Evolutionary conservation across 2,113 vertebrate species (phyloP).

Genomic region (Actenoides lindsayi): DNA sequence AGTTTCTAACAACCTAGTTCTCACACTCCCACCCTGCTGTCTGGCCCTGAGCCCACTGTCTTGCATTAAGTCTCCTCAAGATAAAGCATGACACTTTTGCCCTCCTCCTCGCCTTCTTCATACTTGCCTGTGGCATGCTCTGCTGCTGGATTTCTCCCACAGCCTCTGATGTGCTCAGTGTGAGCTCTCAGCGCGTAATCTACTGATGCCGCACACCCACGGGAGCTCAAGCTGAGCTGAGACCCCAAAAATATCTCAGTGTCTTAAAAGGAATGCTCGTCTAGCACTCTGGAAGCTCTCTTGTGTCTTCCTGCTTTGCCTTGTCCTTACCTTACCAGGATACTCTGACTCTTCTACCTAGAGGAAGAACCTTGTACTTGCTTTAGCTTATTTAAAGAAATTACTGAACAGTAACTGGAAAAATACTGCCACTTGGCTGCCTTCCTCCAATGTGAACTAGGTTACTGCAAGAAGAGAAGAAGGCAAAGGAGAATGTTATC

Average conservation of each 20-base stretch:
- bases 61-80: background rate
- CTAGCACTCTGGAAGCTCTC: background rate
- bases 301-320: background rate
- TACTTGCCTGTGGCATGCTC: background rate
- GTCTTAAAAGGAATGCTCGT: background rate
- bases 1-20: background rate
- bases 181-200: background rate
- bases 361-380: background rate
- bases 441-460: background rate
- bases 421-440: background rate
- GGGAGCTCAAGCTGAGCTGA: background rate
- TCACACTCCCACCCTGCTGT: background rate
- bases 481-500: background rate
- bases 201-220: background rate
- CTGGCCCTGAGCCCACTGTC: background rate
- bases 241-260: background rate
- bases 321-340: background rate
- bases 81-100: background rate
- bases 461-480: background rate
- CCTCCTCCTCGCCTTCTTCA: background rate
- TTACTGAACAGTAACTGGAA: background rate
- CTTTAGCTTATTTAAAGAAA: background rate
- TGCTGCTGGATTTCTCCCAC: background rate
- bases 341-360: background rate
- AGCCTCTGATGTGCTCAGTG: background rate